Percentiles rank a stretch among this genome's conserved stretches.
Evolutionary conservation across 2,113 vertebrate species (phyloP).

Genomic region (Eublepharis macularius): DNA sequence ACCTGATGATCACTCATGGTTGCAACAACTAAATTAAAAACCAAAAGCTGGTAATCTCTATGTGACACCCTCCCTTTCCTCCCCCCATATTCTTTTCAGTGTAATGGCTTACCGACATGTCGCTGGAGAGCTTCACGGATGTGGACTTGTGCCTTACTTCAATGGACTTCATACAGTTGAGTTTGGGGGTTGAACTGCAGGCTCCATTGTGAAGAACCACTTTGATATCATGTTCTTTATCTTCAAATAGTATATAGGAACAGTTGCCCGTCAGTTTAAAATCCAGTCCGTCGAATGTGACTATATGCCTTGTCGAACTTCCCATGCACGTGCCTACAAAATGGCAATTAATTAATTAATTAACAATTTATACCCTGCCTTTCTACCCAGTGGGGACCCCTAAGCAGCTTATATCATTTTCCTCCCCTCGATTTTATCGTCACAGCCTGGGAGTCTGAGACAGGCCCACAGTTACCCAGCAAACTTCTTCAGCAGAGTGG

Average conservation of each 20-base stretch:
- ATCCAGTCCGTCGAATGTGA: conserved; percentile 88
- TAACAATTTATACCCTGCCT: background rate
- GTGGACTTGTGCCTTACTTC: conserved; percentile 76
- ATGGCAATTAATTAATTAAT: background rate
- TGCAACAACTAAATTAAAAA: background rate
- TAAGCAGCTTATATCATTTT: no score
- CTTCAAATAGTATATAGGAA: conserved; percentile 86
- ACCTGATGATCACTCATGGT: background rate
- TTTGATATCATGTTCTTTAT: conserved; percentile 72
- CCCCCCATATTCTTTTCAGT: background rate
- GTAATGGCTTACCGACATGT: conserved; percentile 81
- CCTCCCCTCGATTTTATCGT: no score
- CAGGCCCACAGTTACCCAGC: no score
- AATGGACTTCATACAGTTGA: conserved; percentile 88
- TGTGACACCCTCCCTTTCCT: background rate
- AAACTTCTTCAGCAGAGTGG: no score
- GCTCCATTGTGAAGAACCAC: conserved; percentile 83
- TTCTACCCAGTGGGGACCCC: no score
- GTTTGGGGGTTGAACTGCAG: conserved; percentile 71
- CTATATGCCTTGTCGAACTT: conserved; percentile 90
- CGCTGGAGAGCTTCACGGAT: conserved; percentile 79
- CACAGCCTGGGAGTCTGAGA: no score
- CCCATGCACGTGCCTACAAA: conserved; percentile 88
- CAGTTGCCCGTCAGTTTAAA: conserved; percentile 88
- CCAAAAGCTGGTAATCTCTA: background rate